phyloP scores from a whole-genome alignment of 2,888 invertebrate genomes.

The Lepidochrysops patricia region DNA sequence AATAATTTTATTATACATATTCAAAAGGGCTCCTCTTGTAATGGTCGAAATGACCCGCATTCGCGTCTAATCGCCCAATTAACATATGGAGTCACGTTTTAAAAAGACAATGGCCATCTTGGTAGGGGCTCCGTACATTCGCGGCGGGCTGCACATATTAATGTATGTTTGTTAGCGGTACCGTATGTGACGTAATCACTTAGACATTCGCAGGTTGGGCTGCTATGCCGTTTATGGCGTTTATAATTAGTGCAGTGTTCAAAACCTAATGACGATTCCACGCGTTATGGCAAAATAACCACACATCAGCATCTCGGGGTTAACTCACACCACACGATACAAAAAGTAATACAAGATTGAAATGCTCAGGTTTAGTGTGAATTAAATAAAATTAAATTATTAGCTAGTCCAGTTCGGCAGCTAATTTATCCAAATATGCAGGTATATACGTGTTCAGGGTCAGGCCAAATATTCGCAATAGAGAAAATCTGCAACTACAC shows the following conservation, averaged over 20 bases:
- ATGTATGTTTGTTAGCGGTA: slow-evolving; percentile 74
- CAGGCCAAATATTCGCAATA: no score
- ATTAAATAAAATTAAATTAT: no score
- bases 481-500: no score
- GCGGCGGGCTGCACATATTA: slow-evolving; percentile 70
- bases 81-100: slow-evolving; percentile 73
- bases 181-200: slow-evolving; percentile 62
- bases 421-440: no score
- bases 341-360: no score
- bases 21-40: slow-evolving; percentile 68
- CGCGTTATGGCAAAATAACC: no score
- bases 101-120: slow-evolving; percentile 73
- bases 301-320: no score
- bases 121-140: slow-evolving; percentile 70
- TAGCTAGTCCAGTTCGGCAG: no score
- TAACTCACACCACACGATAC: no score
- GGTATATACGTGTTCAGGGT: no score
- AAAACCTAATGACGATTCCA: background rate
- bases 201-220: slow-evolving; percentile 51
- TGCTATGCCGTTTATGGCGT: slow-evolving; percentile 8
- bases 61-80: slow-evolving; percentile 72
- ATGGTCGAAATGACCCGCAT: slow-evolving; percentile 73
- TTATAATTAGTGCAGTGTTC: background rate
- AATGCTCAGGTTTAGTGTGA: no score
- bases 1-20: slow-evolving; percentile 74